Evolutionary conservation across 2,888 invertebrate species (phyloP), one percentile per base, ranked within the genome.

Genomic region (Bruchidius siliquastri): DNA sequence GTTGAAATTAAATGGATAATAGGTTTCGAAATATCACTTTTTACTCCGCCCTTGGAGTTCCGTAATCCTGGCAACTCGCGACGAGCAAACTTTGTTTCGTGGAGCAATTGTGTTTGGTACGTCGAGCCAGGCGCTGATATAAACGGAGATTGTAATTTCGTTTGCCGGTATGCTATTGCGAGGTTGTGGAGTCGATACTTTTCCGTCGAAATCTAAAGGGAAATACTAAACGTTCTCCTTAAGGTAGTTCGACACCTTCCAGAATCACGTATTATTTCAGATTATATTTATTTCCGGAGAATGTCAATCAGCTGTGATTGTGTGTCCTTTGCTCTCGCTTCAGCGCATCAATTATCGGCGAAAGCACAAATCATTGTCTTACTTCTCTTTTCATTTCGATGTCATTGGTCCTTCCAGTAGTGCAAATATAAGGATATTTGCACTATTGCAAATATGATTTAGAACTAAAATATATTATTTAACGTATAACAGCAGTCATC

Each of bases 1-100:
- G 79, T 77, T 80, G 80, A 81, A 82, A 76, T 79, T 80, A 81
- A 82, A 81, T 77, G 80, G 79, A 82, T 83, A 83, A 82, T 83
- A 81, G 82, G 81, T 82, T 81, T 82, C 76, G 69, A 66, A 73
- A 73, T 77, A 75, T 75, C 77, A 75, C 73, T 74, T 75, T 74
- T 71, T 49, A 49, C 49, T 49, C 49, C 49, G 49, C 49, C 49
- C 49, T 49, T 49, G 49, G 49, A 49, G 49, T 49, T 49, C 18
- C 49, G 49, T 49, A 49, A 49, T 49, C 49, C 49, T 49, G 49
- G 49, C 49, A 49, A 49, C 49, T 49, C 18, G 49, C 49, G 49
- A 49, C 10, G 1, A 1, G 49, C 18, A 49, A 49, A 49, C 49
- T 49, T 49, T 49, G 49, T 49, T 49, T 49, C 49, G 49, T 18